A percentile compares a stretch with the other conserved stretches of the same genome.
Evolutionary conservation across 2,888 invertebrate genomes (phyloP).

Genomic region (Drosophila austrosaltans): DNA sequence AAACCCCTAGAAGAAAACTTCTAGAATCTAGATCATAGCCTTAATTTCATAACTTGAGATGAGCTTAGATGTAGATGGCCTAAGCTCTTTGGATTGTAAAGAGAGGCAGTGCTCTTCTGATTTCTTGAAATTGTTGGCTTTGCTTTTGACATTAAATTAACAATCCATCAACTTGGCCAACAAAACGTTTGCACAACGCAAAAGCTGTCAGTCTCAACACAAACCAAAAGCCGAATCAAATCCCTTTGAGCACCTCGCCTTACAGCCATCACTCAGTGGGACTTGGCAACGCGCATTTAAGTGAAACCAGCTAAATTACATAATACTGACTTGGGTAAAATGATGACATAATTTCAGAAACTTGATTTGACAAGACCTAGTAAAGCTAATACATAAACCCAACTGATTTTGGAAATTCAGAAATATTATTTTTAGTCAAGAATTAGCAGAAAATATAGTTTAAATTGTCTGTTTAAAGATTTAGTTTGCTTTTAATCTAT

Average conservation of each 20-base stretch:
- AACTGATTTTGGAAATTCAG: background rate
- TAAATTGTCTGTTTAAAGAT: no score
- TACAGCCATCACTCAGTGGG: conserved; percentile 3
- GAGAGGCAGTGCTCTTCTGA: background rate
- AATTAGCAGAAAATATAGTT: no score
- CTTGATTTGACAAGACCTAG: background rate
- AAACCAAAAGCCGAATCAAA: conserved; percentile 10
- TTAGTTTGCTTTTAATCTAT: no score
- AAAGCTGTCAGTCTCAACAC: conserved; percentile 14
- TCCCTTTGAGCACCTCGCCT: background rate
- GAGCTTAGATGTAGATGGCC: background rate
- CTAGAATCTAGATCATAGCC: background rate
- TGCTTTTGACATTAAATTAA: conserved; percentile 9
- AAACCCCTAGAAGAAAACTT: background rate
- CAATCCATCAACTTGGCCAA: conserved; percentile 4
- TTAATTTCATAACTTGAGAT: background rate
- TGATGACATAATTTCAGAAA: background rate
- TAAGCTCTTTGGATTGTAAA: conserved; percentile 1
- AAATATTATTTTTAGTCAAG: no score
- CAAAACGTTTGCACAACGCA: conserved; percentile 4
- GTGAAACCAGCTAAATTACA: conserved; percentile 6
- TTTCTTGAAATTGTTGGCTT: conserved; percentile 3
- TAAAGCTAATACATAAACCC: background rate
- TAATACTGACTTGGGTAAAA: background rate
- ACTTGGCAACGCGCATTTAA: conserved; percentile 1